phyloP scores from a whole-genome alignment of 1,140 invertebrate species.

The Drosophila arizonae region DNA sequence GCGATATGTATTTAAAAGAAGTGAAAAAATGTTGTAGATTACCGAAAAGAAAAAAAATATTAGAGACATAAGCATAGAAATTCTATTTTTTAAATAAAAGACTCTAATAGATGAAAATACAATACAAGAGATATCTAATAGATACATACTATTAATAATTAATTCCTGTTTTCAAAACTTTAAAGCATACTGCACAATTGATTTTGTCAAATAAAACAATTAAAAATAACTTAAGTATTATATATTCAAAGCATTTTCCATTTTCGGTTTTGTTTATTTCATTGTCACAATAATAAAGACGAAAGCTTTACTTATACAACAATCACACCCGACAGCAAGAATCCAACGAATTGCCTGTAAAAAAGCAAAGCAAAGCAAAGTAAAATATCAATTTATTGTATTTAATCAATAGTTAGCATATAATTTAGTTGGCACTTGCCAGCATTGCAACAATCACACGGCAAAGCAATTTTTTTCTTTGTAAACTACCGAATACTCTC shows the following conservation, averaged over 20 bases:
- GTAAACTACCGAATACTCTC: slow-evolving; percentile 75
- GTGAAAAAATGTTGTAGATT: slow-evolving; percentile 56
- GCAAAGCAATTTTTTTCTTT: slow-evolving; percentile 60
- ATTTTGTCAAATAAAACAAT: slow-evolving; percentile 54
- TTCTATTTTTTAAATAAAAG: slow-evolving; percentile 80
- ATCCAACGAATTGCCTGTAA: slow-evolving; percentile 50
- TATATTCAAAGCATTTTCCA: slow-evolving; percentile 12
- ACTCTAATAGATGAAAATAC: slow-evolving; percentile 75
- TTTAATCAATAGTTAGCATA: slow-evolving; percentile 45
- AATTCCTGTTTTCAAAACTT: slow-evolving; percentile 61
- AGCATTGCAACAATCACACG: slow-evolving; percentile 46
- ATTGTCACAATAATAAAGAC: slow-evolving; percentile 63
- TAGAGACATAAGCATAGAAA: slow-evolving; percentile 74
- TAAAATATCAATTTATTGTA: slow-evolving; percentile 30
- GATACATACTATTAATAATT: slow-evolving; percentile 55
- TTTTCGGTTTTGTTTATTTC: slow-evolving; percentile 55
- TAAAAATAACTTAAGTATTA: slow-evolving; percentile 64
- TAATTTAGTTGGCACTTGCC: slow-evolving; percentile 50
- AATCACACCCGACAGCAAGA: slow-evolving; percentile 39
- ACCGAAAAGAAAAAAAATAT: slow-evolving; percentile 41
- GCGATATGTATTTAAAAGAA: slow-evolving; percentile 60
- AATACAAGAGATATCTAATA: slow-evolving; percentile 61
- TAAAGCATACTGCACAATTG: slow-evolving; percentile 58
- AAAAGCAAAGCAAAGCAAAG: slow-evolving; percentile 11
- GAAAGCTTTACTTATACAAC: slow-evolving; percentile 62